Evolutionary conservation across 2,888 invertebrate species (phyloP), one percentile per base, ranked within the genome.

Genomic region (Diadegma fenestrale): DNA sequence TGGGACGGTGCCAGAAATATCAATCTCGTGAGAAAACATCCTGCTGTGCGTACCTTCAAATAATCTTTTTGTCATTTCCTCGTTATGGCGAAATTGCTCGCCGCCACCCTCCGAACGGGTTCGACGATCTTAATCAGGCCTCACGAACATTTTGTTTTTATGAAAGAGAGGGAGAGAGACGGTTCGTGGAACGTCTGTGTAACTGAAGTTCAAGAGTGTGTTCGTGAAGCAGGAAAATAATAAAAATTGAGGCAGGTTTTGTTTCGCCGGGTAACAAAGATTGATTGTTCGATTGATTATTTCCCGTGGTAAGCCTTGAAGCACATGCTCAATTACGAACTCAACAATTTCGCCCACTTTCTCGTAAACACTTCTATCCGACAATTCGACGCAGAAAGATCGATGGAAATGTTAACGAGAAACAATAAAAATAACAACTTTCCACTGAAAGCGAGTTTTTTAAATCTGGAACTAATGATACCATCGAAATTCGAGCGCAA

Each of bases 231-330:
- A 64, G 45, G 26, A n/a, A 71, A 71, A 71, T 71, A 51, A 71
- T 51, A 71, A 10, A 33, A 48, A 71, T 33, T 51, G 71, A 71
- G 33, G 33, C n/a, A 51, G 71, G n/a, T 69, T 48, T 43, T 66
- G 41, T 22, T 68, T 12, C 17, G 43, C 22, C n/a, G 41, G n/a
- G 17, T 30, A 45, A 45, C n/a, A 17, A 8, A 58, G 12, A 54
- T 37, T 37, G 37, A 37, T 37, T 37, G 37, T 10, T 37, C 10
- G 8, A 37, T 37, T 37, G 37, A 37, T 37, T 37, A 37, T 37
- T 37, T 10, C 8, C 37, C 8, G 37, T 37, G 37, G 37, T 0
- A 37, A 37, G 1, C 33, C 33, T 33, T 33, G 33, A 33, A 6
- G 33, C 33, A 37, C 7, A 37, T 37, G 37, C 37, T 37, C 8